Conservation (phyloP, 2,113 vertebrate species). For the Bubo bubo region DNA sequence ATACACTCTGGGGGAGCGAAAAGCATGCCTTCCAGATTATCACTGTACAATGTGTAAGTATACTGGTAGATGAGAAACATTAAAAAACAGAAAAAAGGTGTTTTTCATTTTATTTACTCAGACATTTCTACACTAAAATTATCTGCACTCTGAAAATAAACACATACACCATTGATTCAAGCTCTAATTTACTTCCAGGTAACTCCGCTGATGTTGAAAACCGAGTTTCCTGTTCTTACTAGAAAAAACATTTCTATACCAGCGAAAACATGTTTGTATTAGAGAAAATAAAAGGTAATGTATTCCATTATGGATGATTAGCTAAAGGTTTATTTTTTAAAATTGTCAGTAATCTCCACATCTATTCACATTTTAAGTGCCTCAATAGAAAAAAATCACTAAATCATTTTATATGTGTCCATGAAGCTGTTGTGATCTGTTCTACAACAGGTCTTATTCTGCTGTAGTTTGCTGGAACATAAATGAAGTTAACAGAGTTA, state of each 20-base stretch:
- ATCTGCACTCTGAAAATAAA: not conserved
- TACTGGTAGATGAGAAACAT: not conserved
- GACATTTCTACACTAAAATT: not conserved
- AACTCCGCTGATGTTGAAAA: not conserved
- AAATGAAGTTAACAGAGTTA: not conserved
- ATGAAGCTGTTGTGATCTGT: not conserved
- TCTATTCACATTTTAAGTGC: not conserved
- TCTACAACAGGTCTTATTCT: not conserved
- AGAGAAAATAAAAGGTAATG: not conserved
- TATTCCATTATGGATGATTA: not conserved
- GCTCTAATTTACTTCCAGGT: not conserved
- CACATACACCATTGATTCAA: not conserved
- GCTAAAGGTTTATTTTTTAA: not conserved
- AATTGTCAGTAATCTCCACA: not conserved
- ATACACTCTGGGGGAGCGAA: not conserved
- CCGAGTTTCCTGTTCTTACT: not conserved
- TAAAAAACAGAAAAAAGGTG: fast-evolving
- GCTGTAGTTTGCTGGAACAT: not conserved
- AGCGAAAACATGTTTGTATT: not conserved
- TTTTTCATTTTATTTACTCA: not conserved
- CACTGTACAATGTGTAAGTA: not conserved
- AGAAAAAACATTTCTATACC: not conserved
- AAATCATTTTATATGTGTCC: not conserved
- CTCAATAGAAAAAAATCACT: not conserved
- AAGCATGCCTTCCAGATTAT: not conserved